phyloP scores from a whole-genome alignment of 2,888 invertebrate genomes.

The Opisthograptis luteolata region DNA sequence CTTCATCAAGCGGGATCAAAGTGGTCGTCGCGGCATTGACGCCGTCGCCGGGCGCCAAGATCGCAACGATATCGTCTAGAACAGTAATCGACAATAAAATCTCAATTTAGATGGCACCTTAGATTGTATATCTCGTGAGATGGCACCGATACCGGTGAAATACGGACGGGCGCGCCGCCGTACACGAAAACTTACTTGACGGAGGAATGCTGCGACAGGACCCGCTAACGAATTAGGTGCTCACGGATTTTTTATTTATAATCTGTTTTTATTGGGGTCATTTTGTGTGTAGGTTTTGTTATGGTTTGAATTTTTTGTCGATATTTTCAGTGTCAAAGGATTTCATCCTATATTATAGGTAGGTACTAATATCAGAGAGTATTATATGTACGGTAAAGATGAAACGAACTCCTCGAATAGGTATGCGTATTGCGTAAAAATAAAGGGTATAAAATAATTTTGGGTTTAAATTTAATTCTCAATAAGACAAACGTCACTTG shows the following conservation, averaged over 20 bases:
- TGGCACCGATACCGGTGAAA: constrained; percentile 82
- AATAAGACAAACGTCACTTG: no score
- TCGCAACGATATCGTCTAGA: constrained; percentile 83
- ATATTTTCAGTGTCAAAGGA: constrained; percentile 7
- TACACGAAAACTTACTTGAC: constrained; percentile 84
- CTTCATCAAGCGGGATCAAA: constrained; percentile 58
- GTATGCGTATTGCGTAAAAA: no score
- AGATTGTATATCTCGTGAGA: constrained; percentile 49
- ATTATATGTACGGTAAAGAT: no score
- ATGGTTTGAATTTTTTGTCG: constrained; percentile 17
- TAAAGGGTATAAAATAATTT: no score
- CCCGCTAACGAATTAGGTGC: constrained; percentile 80
- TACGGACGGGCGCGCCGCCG: constrained; percentile 76
- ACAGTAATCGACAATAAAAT: constrained; percentile 85
- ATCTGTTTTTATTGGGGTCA: constrained; percentile 36
- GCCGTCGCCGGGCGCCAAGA: constrained; percentile 76
- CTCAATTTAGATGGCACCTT: constrained; percentile 79
- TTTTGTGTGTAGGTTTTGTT: constrained; percentile 29
- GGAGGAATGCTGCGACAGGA: constrained; percentile 79
- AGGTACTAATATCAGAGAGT: no score
- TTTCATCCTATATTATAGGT: no score
- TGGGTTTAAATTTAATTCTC: no score
- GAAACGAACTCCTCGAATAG: no score
- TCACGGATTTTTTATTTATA: constrained; percentile 56
- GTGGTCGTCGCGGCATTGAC: constrained; percentile 40